Base-by-base conservation (phyloP, 30 jellyfish, hydroid and myxozoan species). In the Aurelia sp. region DNA sequence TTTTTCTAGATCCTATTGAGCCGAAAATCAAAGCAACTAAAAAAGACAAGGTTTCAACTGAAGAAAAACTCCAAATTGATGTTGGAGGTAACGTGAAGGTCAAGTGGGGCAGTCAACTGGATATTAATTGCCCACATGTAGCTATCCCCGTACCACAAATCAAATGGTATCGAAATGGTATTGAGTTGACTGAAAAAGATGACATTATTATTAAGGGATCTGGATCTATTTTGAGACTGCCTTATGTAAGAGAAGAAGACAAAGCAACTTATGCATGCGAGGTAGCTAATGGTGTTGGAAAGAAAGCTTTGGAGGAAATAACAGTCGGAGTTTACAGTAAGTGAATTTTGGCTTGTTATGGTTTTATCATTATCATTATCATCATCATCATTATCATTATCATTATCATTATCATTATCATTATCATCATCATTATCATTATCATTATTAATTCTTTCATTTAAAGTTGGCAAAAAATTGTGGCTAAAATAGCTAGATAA, bases 11-110 rank as follows among this genome's bases (percentile, higher is more conserved):
- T 18, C 98, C 98, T 6, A 67, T 64, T 17, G 70, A 76, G 33
- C 91, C 95, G 10, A 33, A 19, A 33, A 66, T 90, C 44, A 31
- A 20, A 48, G 76, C 66, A n/a, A 80, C 81, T 11, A 76, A 55
- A 35, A 76, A 74, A 31, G 58, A 90, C 79, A 76, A 67, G 57
- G 72, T 84, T 9, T 48, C 87, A 52, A 82, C 92, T 4, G 91
- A 77, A 31, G 78, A 86, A 27, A 76, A 75, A 53, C 75, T 73
- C 24, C 76, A 72, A 70, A 81, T 86, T 74, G 90, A 68, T 21
- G 55, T 92, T 75, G 98, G 98, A 18, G 98, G 97, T 9, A 69
- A 57, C 16, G 87, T 92, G 44, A 76, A 70, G 20, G 95, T 88
- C 21, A 68, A 81, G 21, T 67, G 51, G 47, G 98, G 98, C 4